A percentile compares a stretch with the other conserved stretches of the same genome.
phyloP scores from a whole-genome alignment of 2,797 vertebrate species.

The Capromys pilorides region DNA sequence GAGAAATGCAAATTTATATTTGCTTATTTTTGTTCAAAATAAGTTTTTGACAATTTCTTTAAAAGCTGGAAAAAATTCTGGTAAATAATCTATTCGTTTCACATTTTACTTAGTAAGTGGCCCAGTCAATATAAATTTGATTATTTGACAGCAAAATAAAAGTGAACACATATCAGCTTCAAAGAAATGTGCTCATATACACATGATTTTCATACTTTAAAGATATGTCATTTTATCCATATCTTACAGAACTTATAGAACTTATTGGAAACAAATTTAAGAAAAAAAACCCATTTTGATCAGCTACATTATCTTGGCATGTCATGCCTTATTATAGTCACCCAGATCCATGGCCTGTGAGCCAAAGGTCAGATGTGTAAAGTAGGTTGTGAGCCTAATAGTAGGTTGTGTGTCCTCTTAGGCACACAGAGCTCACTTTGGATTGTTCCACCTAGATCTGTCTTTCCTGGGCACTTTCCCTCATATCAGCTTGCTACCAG shows the following conservation, averaged over 20 bases:
- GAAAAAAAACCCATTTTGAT: neutral
- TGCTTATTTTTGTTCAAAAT: neutral
- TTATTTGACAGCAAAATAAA: neutral
- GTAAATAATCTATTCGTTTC: neutral
- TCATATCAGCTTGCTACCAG: neutral
- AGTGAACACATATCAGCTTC: neutral
- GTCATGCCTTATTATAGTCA: neutral
- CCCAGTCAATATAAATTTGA: neutral
- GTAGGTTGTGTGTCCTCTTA: too few species aligned
- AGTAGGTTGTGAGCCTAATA: neutral
- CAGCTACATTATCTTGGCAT: neutral
- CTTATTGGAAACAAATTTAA: neutral
- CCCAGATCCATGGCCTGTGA: neutral
- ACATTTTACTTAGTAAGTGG: neutral
- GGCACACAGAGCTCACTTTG: neutral
- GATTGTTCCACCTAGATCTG: neutral
- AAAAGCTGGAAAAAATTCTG: neutral
- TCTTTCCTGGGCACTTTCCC: neutral
- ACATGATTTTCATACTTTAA: constrained; percentile 11
- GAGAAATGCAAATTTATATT: neutral
- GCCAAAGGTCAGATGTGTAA: neutral
- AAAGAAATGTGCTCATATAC: neutral
- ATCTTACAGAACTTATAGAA: neutral
- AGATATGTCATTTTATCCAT: neutral
- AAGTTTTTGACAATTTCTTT: neutral